phyloP scores from a whole-genome alignment of 1,140 invertebrate genomes.

The Eulimnadia texana region DNA sequence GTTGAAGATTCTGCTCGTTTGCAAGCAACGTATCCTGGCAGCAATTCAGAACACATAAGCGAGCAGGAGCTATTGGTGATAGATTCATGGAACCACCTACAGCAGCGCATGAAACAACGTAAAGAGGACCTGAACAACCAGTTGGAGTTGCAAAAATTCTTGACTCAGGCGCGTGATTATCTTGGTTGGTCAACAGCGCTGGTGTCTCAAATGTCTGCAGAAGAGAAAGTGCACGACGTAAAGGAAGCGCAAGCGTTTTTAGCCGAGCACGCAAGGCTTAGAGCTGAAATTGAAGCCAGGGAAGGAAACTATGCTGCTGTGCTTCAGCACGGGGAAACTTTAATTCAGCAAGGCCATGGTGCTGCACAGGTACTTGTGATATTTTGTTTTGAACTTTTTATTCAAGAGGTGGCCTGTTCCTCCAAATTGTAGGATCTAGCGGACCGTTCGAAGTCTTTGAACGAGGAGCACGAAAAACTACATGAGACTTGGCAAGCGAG shows the following conservation, averaged over 20 bases:
- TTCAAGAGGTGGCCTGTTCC: too few relatives aligned
- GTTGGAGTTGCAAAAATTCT: constrained; percentile 76
- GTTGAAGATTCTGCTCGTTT: constrained; percentile 81
- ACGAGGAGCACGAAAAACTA: constrained; percentile 60
- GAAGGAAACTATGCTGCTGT: constrained; percentile 70
- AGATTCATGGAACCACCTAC: constrained; percentile 72
- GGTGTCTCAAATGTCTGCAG: constrained; percentile 56
- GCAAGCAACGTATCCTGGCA: constrained; percentile 76
- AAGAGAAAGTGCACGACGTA: constrained; percentile 71
- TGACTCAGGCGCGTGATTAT: constrained; percentile 65
- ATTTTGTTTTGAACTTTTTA: too few relatives aligned
- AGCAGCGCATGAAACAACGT: constrained; percentile 60
- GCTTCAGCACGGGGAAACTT: constrained; percentile 59
- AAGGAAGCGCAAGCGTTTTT: constrained; percentile 72
- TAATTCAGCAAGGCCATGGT: constrained; percentile 68
- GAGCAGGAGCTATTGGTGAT: constrained; percentile 61
- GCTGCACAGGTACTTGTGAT: constrained; percentile 21
- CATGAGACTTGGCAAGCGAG: constrained; percentile 76
- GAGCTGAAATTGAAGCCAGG: constrained; percentile 85
- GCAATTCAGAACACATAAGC: constrained; percentile 75
- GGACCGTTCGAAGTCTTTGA: constrained; percentile 55
- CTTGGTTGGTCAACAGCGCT: constrained; percentile 73
- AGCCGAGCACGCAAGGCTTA: constrained; percentile 76
- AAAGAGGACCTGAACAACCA: constrained; percentile 71
- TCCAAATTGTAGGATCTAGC: constrained; percentile 63